Evolutionary conservation across 2,797 vertebrate genomes (phyloP).

Genomic region (Pantherophis alleghaniensis): DNA sequence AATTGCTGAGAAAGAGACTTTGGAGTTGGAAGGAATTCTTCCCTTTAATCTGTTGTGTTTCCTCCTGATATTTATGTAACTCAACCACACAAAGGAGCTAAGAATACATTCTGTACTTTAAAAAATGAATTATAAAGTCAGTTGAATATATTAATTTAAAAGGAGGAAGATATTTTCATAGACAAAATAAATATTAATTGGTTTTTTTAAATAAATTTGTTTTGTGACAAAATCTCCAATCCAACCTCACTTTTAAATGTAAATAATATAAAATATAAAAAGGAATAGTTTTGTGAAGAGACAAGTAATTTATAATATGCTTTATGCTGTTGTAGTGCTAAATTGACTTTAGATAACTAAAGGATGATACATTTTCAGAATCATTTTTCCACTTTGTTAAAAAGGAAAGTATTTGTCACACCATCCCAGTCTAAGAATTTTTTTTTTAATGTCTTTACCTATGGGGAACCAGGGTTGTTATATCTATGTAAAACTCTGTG

Average conservation of each 20-base stretch:
- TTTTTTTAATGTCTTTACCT: neutral
- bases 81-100: neutral
- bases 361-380: neutral
- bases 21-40: neutral
- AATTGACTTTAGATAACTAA: neutral
- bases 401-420: neutral
- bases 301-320: neutral
- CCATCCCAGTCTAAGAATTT: neutral
- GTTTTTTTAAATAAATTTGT: neutral
- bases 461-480: conserved; percentile 70
- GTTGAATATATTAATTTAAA: neutral
- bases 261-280: neutral
- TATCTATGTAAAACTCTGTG: conserved; percentile 90
- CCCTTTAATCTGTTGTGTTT: neutral
- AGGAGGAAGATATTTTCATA: neutral
- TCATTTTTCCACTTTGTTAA: neutral
- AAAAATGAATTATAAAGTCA: neutral
- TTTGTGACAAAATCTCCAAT: neutral
- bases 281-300: neutral
- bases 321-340: neutral
- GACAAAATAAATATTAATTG: neutral
- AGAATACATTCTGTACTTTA: neutral
- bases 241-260: neutral
- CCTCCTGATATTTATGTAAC: neutral
- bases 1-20: neutral